Conservation (phyloP, 1,140 invertebrate genomes). For the Drosophila takahashii region DNA sequence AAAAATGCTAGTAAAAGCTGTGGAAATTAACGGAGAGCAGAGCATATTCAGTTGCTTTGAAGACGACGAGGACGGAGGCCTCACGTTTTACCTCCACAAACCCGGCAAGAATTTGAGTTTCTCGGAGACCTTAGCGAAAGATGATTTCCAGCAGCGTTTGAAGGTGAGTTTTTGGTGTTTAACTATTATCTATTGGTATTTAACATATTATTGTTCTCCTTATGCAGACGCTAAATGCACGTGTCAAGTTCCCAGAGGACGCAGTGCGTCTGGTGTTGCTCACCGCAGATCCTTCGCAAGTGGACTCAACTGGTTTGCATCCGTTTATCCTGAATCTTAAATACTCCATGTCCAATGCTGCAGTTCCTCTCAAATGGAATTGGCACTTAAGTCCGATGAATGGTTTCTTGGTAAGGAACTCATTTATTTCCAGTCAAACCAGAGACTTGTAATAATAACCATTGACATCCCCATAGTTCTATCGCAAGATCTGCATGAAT, state of each 20-base stretch:
- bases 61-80: not conserved
- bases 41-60: not conserved
- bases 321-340: constrained; percentile 43
- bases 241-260: constrained; percentile 53
- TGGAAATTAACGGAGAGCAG: not conserved
- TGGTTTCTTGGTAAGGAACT: constrained; percentile 12
- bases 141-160: constrained; percentile 21
- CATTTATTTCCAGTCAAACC: not conserved
- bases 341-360: constrained; percentile 39
- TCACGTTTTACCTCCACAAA: constrained; percentile 28
- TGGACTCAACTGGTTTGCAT: not conserved
- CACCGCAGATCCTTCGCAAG: not conserved
- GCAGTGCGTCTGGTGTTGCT: constrained; percentile 22
- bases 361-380: constrained; percentile 57
- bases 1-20: constrained; percentile 36
- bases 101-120: not conserved
- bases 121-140: constrained; percentile 6
- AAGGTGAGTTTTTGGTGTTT: constrained; percentile 15
- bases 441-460: not conserved
- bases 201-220: not conserved
- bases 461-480: constrained; percentile 40
- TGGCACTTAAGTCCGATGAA: constrained; percentile 45
- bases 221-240: constrained; percentile 56
- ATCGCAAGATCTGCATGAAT: constrained; percentile 6
- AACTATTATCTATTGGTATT: not conserved